These are phyloP conservation scores for Aurelia coerulea DNA, from an alignment of 30 jellyfish, hydroid and myxozoan genomes.

Conservation along the genomic window DNA sequence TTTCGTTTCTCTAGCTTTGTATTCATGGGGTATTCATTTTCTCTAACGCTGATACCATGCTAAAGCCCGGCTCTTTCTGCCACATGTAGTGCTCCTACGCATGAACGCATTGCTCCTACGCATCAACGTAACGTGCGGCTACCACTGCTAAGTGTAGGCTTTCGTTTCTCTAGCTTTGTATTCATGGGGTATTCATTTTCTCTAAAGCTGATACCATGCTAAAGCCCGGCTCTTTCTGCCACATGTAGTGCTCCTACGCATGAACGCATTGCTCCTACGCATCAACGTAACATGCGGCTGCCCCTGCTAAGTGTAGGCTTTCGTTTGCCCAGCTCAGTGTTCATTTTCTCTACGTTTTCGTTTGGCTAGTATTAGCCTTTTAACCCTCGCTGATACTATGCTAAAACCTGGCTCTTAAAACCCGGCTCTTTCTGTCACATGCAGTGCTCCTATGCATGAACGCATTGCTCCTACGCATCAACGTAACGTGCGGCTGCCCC, in stretches of 20 bases:
- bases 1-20: background rate
- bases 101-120: background rate
- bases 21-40: slow-evolving; percentile 9
- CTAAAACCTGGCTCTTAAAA: slow-evolving; percentile 9
- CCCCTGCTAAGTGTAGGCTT: background rate
- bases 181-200: background rate
- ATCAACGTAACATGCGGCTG: background rate
- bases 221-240: background rate
- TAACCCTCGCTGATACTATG: background rate
- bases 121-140: background rate
- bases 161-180: background rate
- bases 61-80: background rate
- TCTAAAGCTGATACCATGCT: background rate
- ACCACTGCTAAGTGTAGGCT: background rate
- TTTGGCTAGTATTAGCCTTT: background rate
- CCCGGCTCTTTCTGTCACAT: background rate
- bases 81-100: background rate
- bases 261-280: background rate
- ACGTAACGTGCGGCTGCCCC: background rate
- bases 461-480: no score
- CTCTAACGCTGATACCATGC: slow-evolving; percentile 7
- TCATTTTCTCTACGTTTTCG: slow-evolving; percentile 3
- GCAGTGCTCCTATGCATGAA: no score
- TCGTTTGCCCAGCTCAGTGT: background rate
- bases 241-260: background rate